phyloP scores from a whole-genome alignment of 2,888 invertebrate genomes.

The Frankliniella fusca region DNA sequence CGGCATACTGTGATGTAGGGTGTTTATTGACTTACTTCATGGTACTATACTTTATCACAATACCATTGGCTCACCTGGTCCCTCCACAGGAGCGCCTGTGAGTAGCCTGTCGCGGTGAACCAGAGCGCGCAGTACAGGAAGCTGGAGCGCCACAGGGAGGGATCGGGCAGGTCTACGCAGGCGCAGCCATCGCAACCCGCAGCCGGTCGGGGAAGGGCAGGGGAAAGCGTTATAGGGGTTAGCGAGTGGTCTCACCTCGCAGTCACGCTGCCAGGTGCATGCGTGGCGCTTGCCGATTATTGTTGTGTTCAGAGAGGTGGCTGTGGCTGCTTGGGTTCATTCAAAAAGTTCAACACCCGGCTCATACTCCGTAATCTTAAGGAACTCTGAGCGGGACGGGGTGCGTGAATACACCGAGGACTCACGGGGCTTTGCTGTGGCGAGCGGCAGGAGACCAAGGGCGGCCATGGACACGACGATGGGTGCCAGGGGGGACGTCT shows the following conservation, averaged over 20 bases:
- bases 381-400: too few species aligned
- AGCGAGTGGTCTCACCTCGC: not conserved
- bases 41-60: too few species aligned
- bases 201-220: too few species aligned
- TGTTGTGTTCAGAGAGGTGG: too few species aligned
- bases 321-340: too few species aligned
- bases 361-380: too few species aligned
- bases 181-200: too few species aligned
- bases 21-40: too few species aligned
- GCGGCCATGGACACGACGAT: not conserved
- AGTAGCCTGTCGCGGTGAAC: not conserved
- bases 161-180: not conserved
- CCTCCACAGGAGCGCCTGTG: not conserved
- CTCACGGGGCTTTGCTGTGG: not conserved
- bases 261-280: too few species aligned
- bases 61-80: not conserved
- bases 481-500: not conserved
- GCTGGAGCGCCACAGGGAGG: not conserved
- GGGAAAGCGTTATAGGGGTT: not conserved
- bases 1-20: too few species aligned
- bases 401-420: not conserved
- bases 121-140: not conserved
- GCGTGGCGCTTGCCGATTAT: too few species aligned
- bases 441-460: not conserved
- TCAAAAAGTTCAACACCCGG: too few species aligned